phyloP scores from a whole-genome alignment of 1,140 invertebrate genomes.

The Apis dorsata region DNA sequence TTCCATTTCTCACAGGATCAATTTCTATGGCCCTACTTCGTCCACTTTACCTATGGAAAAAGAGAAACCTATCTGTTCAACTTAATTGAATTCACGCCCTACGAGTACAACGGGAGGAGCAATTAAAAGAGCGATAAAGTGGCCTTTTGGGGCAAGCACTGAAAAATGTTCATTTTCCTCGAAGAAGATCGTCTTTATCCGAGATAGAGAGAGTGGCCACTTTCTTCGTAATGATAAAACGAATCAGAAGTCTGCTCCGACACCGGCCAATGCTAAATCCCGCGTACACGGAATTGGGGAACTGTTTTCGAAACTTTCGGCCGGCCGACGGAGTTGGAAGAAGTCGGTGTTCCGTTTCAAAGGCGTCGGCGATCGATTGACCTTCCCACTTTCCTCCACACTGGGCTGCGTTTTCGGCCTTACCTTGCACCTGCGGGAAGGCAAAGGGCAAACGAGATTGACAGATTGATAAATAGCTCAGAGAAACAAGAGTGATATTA shows the following conservation, averaged over 20 bases:
- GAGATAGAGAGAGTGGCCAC: not conserved
- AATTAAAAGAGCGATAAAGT: slow-evolving; percentile 10
- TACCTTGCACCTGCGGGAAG: slow-evolving; percentile 43
- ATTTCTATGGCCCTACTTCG: no score
- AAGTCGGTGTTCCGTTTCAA: slow-evolving; percentile 19
- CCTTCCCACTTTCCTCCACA: slow-evolving; percentile 33
- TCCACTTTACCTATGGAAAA: no score
- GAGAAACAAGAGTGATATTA: not conserved
- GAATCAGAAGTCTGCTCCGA: not conserved
- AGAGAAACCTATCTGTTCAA: not conserved
- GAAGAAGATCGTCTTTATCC: not conserved
- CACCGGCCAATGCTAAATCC: not conserved
- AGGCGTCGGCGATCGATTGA: slow-evolving; percentile 49
- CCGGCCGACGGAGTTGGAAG: not conserved
- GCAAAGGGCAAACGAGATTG: slow-evolving; percentile 18
- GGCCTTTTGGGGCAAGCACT: not conserved
- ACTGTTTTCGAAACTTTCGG: not conserved
- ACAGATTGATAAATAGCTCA: not conserved
- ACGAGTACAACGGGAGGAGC: not conserved
- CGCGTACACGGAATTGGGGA: not conserved
- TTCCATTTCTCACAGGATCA: not conserved
- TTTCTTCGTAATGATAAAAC: no score
- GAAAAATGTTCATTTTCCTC: not conserved
- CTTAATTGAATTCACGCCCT: slow-evolving; percentile 6
- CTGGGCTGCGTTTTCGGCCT: slow-evolving; percentile 27